A percentile compares a stretch with the other conserved stretches of the same genome.
phyloP scores from a whole-genome alignment of 2,113 vertebrate species.

The Pseudois nayaur region DNA sequence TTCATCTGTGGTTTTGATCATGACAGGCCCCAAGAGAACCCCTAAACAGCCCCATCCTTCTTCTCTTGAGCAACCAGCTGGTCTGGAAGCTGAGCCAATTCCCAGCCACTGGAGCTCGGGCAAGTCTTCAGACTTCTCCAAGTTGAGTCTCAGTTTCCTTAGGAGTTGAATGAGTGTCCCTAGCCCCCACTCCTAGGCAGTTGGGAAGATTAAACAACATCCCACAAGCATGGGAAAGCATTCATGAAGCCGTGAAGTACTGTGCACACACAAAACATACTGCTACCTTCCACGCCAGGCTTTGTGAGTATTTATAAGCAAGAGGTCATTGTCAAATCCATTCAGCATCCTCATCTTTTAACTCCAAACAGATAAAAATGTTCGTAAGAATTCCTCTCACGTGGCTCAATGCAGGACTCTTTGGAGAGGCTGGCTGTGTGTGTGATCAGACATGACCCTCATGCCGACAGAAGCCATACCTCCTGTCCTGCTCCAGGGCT shows the following conservation, averaged over 20 bases:
- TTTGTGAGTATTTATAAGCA: neutral
- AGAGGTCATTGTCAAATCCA: neutral
- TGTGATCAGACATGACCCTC: neutral
- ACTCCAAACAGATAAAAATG: neutral
- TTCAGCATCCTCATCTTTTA: neutral
- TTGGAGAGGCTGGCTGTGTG: neutral
- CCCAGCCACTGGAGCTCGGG: neutral
- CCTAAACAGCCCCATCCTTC: rapidly evolving
- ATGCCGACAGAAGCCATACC: rapidly evolving
- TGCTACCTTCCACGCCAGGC: rapidly evolving
- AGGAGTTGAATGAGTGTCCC: neutral
- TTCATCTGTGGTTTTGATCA: neutral
- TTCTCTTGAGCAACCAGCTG: neutral
- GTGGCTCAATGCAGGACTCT: neutral
- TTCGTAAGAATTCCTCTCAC: neutral
- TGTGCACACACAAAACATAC: neutral
- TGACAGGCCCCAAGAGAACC: neutral
- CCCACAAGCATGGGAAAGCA: too few species aligned
- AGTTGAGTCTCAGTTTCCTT: neutral
- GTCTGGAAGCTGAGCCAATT: rapidly evolving
- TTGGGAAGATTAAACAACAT: neutral
- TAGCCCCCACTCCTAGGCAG: too few species aligned
- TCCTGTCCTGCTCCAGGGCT: neutral
- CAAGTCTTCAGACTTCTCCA: neutral
- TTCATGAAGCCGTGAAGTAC: neutral